phyloP scores from a whole-genome alignment of 2,888 invertebrate genomes.

The Cheilosia impressa region DNA sequence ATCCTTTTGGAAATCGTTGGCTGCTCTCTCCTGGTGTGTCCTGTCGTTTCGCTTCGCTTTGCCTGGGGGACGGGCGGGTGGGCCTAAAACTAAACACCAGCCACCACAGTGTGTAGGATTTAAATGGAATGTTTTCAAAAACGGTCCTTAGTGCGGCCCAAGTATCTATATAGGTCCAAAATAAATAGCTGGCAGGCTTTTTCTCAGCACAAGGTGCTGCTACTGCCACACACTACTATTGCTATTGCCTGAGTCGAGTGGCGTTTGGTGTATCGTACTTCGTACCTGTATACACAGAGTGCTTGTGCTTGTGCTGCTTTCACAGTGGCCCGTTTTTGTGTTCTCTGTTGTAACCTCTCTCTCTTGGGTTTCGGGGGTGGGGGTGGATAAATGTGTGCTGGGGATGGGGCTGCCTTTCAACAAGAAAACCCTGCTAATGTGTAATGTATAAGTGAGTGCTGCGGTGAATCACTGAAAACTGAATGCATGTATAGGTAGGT shows the following conservation, averaged over 20 bases:
- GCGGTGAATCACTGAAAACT: conserved; percentile 72
- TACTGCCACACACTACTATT: conserved; percentile 45
- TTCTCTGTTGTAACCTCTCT: conserved; percentile 66
- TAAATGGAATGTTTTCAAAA: conserved; percentile 68
- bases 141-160: conserved; percentile 31
- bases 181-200: conserved; percentile 73
- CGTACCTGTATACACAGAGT: conserved; percentile 58
- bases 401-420: conserved; percentile 62
- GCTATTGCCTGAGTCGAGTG: conserved; percentile 13
- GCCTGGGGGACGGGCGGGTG: background rate
- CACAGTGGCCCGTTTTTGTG: conserved; percentile 57
- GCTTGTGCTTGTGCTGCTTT: conserved; percentile 20
- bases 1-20: conserved; percentile 41
- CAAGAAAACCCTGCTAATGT: conserved; percentile 68
- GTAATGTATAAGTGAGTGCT: conserved; percentile 71
- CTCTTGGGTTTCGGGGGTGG: background rate
- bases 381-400: conserved; percentile 2
- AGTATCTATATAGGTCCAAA: conserved; percentile 67
- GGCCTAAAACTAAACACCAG: conserved; percentile 19
- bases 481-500: conserved; percentile 70
- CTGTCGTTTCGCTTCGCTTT: conserved; percentile 11
- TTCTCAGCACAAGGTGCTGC: conserved; percentile 69
- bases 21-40: conserved; percentile 36
- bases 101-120: conserved; percentile 59
- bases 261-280: conserved; percentile 63